A percentile compares a stretch with the other conserved stretches of the same genome.
Evolutionary conservation across 2,797 vertebrate genomes (phyloP).

Genomic region (Adrianichthys oophorus): DNA sequence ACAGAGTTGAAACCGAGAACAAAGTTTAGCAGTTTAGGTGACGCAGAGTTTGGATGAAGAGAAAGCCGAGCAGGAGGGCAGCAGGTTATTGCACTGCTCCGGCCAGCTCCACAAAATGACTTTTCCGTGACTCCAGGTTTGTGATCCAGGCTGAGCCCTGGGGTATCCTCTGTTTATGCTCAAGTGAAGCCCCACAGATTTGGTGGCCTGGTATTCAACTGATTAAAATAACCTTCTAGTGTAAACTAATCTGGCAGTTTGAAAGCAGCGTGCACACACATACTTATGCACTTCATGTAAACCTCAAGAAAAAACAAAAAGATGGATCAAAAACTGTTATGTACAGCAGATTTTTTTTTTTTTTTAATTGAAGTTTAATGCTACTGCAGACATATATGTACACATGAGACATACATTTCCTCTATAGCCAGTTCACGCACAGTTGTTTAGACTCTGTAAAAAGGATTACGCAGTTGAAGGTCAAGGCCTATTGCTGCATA

Average conservation of each 20-base stretch:
- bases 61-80: constrained; percentile 35
- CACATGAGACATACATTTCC: neutral
- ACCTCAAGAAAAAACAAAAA: too few species aligned
- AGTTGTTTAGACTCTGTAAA: constrained; percentile 45
- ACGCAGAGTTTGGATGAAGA: constrained; percentile 12
- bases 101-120: constrained; percentile 63
- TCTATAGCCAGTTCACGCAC: constrained; percentile 1
- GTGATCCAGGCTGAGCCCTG: constrained; percentile 68
- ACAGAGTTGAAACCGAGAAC: constrained; percentile 1
- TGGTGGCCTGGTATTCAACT: constrained; percentile 74
- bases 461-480: constrained; percentile 38
- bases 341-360: neutral
- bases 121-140: constrained; percentile 73
- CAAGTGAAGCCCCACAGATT: constrained; percentile 70
- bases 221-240: constrained; percentile 78
- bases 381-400: constrained; percentile 48
- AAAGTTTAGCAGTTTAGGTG: constrained; percentile 13
- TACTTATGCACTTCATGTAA: neutral
- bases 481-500: constrained; percentile 37
- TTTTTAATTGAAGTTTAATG: neutral
- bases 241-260: constrained; percentile 68
- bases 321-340: too few species aligned
- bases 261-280: constrained; percentile 39
- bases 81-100: constrained; percentile 52
- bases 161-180: constrained; percentile 78